A percentile compares a stretch with the other conserved stretches of the same genome.
Conservation (phyloP, 23 tunicate species). For the Ascidia mentula region DNA sequence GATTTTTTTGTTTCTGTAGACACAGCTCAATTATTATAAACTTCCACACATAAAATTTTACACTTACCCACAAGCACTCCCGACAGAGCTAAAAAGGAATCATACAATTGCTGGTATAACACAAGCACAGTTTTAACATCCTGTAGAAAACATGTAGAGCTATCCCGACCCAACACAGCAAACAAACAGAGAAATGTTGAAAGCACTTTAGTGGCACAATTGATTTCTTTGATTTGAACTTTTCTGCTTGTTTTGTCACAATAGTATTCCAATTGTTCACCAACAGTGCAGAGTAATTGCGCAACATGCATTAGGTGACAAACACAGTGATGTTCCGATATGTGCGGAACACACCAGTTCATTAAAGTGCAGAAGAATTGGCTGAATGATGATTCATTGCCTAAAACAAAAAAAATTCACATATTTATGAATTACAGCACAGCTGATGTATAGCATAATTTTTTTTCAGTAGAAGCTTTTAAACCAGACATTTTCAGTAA, state of each 20-base stretch:
- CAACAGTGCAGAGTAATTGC: not conserved
- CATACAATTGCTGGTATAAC: not conserved
- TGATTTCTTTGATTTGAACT: not conserved
- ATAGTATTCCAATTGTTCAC: not conserved
- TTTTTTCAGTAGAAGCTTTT: too few relatives aligned
- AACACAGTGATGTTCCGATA: not conserved
- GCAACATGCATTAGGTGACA: not conserved
- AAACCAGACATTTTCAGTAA: too few relatives aligned
- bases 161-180: not conserved
- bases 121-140: not conserved
- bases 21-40: too few relatives aligned
- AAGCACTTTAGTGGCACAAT: not conserved
- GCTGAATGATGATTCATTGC: not conserved
- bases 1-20: not conserved
- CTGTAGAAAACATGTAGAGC: not conserved
- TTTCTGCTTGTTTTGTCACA: not conserved
- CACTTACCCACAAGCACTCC: not conserved
- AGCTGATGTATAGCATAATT: too few relatives aligned
- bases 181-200: not conserved
- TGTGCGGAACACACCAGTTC: not conserved
- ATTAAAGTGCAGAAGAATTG: not conserved
- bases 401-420: not conserved
- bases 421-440: not conserved
- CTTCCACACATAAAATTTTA: too few relatives aligned
- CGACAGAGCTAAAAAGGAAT: not conserved